A percentile compares a stretch with the other conserved stretches of the same genome.
phyloP scores from a whole-genome alignment of 2,888 invertebrate species.

The Melieria picta region DNA sequence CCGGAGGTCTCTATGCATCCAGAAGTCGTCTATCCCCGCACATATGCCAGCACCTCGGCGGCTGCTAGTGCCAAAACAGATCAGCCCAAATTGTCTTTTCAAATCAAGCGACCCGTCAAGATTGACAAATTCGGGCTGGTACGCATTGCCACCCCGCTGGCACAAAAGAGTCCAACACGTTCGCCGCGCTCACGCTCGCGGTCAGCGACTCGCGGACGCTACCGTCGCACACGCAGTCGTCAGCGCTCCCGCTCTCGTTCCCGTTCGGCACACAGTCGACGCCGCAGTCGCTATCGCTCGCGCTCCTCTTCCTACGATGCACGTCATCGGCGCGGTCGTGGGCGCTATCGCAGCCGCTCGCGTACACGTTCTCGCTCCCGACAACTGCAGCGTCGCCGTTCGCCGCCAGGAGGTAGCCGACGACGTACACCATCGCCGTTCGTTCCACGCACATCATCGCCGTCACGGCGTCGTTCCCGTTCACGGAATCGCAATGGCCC shows the following conservation, averaged over 20 bases:
- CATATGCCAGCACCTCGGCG: conserved; percentile 18
- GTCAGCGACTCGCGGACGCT: conserved; percentile 53
- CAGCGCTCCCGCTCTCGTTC: conserved; percentile 51
- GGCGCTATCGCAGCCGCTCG: conserved; percentile 45
- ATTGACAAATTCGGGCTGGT: conserved; percentile 80
- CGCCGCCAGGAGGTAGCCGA: conserved; percentile 52
- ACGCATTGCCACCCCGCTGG: conserved; percentile 72
- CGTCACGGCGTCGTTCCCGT: conserved; percentile 52
- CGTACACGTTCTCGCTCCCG: conserved; percentile 64
- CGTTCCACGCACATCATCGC: conserved; percentile 67
- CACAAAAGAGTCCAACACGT: conserved; percentile 36
- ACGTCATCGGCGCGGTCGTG: conserved; percentile 34
- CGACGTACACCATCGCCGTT: conserved; percentile 60
- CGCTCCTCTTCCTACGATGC: conserved; percentile 11
- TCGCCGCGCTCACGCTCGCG: conserved; percentile 51
- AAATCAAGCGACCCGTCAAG: conserved; percentile 69
- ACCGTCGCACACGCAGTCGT: conserved; percentile 68
- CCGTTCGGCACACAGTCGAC: conserved; percentile 38
- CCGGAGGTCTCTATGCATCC: not conserved
- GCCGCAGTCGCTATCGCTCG: conserved; percentile 47
- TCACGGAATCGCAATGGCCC: conserved; percentile 43
- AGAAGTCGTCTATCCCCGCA: conserved; percentile 4
- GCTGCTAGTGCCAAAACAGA: conserved; percentile 30
- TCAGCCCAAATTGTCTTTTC: conserved; percentile 57
- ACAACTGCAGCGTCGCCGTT: conserved; percentile 67